These are phyloP conservation scores for Nasonia giraulti DNA, from an alignment of 1,140 invertebrate species.

Conservation along the genomic window DNA sequence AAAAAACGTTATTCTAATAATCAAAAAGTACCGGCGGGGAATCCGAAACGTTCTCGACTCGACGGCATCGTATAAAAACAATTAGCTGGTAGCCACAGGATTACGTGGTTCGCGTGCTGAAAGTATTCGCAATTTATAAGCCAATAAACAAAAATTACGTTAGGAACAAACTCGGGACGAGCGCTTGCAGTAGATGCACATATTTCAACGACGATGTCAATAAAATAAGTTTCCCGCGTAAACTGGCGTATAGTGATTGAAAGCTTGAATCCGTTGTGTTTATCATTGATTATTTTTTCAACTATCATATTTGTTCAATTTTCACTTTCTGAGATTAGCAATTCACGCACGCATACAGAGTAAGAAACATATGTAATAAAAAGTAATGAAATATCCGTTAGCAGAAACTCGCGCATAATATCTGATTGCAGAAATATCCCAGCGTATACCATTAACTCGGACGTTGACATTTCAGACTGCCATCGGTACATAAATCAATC, in stretches of 20 bases:
- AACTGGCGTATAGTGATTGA: neutral
- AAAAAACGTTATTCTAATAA: conserved; percentile 26
- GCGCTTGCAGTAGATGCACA: neutral
- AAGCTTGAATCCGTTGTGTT: neutral
- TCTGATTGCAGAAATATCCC: too few species aligned
- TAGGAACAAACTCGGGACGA: conserved; percentile 5
- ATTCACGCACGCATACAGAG: too few species aligned
- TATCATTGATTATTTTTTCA: neutral
- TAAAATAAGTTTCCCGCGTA: neutral
- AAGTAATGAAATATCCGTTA: too few species aligned
- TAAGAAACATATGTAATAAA: too few species aligned
- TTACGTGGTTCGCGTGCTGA: conserved; percentile 19
- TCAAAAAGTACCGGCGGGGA: conserved; percentile 12
- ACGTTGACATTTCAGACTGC: too few species aligned
- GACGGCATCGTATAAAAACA: conserved; percentile 1
- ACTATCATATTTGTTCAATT: neutral
- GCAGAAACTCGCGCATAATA: too few species aligned
- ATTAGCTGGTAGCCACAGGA: neutral
- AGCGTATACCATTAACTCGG: too few species aligned
- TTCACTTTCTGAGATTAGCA: too few species aligned
- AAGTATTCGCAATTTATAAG: conserved; percentile 35
- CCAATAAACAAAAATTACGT: conserved; percentile 45
- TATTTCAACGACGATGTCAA: neutral
- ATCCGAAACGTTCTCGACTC: conserved; percentile 16
- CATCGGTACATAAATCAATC: neutral